Base-by-base conservation (phyloP, 2,113 vertebrate species). In the Microcebus griseorufus region DNA sequence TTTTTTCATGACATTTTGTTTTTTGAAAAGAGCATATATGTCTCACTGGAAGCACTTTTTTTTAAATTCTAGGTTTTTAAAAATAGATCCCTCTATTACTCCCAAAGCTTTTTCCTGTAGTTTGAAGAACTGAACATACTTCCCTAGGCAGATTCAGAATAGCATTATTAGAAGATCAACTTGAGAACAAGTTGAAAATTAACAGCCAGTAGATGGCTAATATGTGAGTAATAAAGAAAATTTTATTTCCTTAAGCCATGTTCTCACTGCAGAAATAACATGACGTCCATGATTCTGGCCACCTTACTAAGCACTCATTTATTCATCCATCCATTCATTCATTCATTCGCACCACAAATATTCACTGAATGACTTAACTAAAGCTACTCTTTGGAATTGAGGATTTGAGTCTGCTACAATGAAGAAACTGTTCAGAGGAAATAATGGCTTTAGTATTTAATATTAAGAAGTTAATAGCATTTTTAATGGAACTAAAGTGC, bases 1-100 rank as follows among this genome's bases (percentile, higher is more conserved):
- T 92, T 87, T 84, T 96, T 92, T 48, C 91, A 80, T 95, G 93
- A 93, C 96, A 97, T 95, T 97, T 96, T 75, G 70, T 45, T 53
- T 85, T 97, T 81, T 96, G 87, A 75, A 97, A 97, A 97, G 76
- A 97, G 62, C 92, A 93, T 72, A 75, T 87, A 92, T 65, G 32
- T 93, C 90, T 98, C 92, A 83, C 45, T 70, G 62, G 45, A 81
- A 92, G 10, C 3, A 27, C 78, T 73, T 53, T 25, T 83, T 89
- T 73, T 86, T 81, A 13, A 42, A 93, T 55, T 88, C 58, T 70
- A 39, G 39, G 17, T 80, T 94, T 89, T 92, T 39, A 94, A 97
- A 96, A 91, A 92, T 62, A 94, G 88, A 93, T 73, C 11, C 9
- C 13, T 92, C 18, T 82, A 67, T 94, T 87, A 42, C n/a, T 79